Evolutionary conservation across 2,113 vertebrate species (phyloP).

Genomic region (Hemicordylus capensis): DNA sequence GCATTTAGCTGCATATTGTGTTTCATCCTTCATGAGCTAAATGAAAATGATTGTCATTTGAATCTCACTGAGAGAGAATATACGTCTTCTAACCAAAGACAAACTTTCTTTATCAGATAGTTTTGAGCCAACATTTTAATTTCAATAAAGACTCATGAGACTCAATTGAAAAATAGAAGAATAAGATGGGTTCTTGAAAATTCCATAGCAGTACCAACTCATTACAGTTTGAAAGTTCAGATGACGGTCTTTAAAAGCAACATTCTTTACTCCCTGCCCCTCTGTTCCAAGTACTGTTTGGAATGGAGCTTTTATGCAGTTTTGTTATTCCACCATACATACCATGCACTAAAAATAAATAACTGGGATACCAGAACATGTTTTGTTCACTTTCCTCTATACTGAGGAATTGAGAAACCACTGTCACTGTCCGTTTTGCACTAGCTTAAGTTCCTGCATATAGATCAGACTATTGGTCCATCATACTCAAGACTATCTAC

Average conservation of each 20-base stretch:
- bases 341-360: background rate
- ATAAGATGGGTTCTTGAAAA: background rate
- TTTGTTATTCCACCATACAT: background rate
- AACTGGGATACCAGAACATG: background rate
- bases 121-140: background rate
- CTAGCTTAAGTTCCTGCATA: background rate
- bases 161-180: conserved; percentile 1
- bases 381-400: background rate
- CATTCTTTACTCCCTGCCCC: background rate
- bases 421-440: background rate
- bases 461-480: too few relatives aligned
- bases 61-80: conserved; percentile 11
- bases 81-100: background rate
- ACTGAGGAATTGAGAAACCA: background rate
- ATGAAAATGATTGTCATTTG: background rate
- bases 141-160: background rate
- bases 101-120: conserved; percentile 36
- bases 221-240: conserved; percentile 19
- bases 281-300: background rate
- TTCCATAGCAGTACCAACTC: conserved; percentile 25
- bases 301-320: conserved; percentile 13
- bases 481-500: too few relatives aligned
- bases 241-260: background rate
- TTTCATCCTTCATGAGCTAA: background rate
- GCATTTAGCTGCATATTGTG: background rate